Base-by-base conservation (phyloP, 2,888 invertebrate genomes). In the Deroplatys truncata region DNA sequence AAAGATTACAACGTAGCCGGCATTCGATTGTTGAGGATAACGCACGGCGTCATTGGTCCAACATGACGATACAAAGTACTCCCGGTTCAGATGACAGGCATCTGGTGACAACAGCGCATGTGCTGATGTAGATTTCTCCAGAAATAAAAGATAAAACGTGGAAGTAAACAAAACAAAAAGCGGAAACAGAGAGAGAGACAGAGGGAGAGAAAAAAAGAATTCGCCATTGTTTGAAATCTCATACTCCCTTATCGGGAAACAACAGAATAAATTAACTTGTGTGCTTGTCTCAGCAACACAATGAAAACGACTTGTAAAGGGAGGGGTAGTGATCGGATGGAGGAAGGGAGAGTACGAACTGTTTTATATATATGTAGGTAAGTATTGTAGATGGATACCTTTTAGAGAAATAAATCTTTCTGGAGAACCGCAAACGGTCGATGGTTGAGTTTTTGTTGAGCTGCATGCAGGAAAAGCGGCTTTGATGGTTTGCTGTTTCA, bases 231-330 rank as follows among this genome's bases (percentile, higher is more conserved):
- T 84, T 86, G 84, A 88, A 88, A 88, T 88, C 90, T 86, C 85
- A 88, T 84, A 88, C 90, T 90, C 84, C 90, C 90, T 90, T 90
- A 90, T 90, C 86, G 86, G 90, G 90, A 85, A 86, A 72, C 84
- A 88, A 84, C 88, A 84, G 90, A 82, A 90, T 90, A 88, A 88
- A 90, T 90, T 90, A 90, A 84, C 49, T 35, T 87, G 86, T 82
- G 72, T n/a, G 25, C 72, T 86, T 82, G 72, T 86, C 82, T 86
- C 25, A 35, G 31, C 82, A 83, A 87, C 83, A 83, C 35, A 87
- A 87, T 35, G 82, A 72, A 72, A 72, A 72, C 56, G 56, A 72
- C 20, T 72, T 72, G 56, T 72, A 72, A 72, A 35, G 82, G 87
- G 31, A 82, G n/a, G 29, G 82, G 1, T 2, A 31, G n/a, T 10